Evolutionary conservation across 2,113 vertebrate species (phyloP), one percentile per base, ranked within the genome.

Genomic region (Platichthys stellatus): DNA sequence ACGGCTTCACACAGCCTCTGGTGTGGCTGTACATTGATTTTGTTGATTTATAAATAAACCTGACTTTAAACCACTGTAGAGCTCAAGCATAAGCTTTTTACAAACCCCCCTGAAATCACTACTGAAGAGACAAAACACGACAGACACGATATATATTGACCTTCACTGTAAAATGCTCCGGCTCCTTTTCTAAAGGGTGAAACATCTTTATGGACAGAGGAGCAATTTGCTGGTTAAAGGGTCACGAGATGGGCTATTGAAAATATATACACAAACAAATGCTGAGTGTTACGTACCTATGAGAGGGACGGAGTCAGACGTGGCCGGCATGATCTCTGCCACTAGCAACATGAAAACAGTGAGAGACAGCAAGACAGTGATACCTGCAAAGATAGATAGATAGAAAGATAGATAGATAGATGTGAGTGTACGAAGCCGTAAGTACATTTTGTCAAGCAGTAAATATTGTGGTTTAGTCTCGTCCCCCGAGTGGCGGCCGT

Each of bases 331-430:
- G 76, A 94, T 93, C 80, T 94, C 91, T 57, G 91, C 92, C 0
- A 93, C 91, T 72, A 95, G 89, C 77, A 93, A 43, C 91, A 94
- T 94, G 82, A 94, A 95, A 1, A 94, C 92, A 3, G 92, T 93
- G 14, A 94, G 92, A 35, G 94, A 94, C 80, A 94, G 90, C 69
- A 93, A 78, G 67, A 93, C 91, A 4, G 93, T 94, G 84, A 94
- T 93, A 69, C 93, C 93, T 92, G 76, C 35, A 81, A 49, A 64
- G 63, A 74, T 18, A 63, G 72, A 65, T 11, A 56, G 60, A 53
- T 28, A 28, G 26, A 28, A 2, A 28, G 26, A 28, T 28, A 28
- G 31, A 31, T 31, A 31, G 28, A 63, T 12, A 21, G 43, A 51
- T 23, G 47, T 43, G 40, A 43, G 40, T 43, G 2, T 43, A 11